Conservation (phyloP, 2,888 invertebrate species). For the Ochropleura plecta region DNA sequence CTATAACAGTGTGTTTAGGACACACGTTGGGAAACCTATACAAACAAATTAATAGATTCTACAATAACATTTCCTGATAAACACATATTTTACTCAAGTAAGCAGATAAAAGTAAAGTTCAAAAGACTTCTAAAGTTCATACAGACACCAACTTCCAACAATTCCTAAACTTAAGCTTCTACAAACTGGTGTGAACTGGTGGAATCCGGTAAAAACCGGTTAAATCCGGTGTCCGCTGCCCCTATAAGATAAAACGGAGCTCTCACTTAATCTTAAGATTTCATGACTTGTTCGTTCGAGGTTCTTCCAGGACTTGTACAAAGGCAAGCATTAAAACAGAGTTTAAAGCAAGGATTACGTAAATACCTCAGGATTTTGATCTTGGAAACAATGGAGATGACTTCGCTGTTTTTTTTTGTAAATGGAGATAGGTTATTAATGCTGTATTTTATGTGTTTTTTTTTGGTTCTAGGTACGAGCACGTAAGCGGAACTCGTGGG, state of each 20-base stretch:
- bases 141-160: slow-evolving; percentile 46
- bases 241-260: slow-evolving; percentile 68
- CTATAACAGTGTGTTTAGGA: slow-evolving; percentile 42
- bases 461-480: no score
- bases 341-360: slow-evolving; percentile 64
- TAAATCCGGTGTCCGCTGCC: slow-evolving; percentile 61
- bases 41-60: slow-evolving; percentile 3
- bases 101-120: slow-evolving; percentile 39
- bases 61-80: neutral
- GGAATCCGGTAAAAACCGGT: slow-evolving; percentile 55
- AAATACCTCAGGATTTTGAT: slow-evolving; percentile 54
- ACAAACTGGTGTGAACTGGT: slow-evolving; percentile 57
- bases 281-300: slow-evolving; percentile 66
- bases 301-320: slow-evolving; percentile 65
- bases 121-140: slow-evolving; percentile 28
- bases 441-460: neutral
- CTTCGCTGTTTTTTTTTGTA: slow-evolving; percentile 20
- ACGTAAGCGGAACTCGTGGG: no score
- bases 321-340: slow-evolving; percentile 74
- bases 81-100: slow-evolving; percentile 40
- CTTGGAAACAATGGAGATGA: slow-evolving; percentile 24
- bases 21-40: slow-evolving; percentile 1
- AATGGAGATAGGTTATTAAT: slow-evolving; percentile 24
- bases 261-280: slow-evolving; percentile 73
- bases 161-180: slow-evolving; percentile 53